Evolutionary conservation across 37 sponge, comb jelly and placozoan species (phyloP), one percentile per base, ranked within the genome.

Genomic region (Beroe forskalii): DNA sequence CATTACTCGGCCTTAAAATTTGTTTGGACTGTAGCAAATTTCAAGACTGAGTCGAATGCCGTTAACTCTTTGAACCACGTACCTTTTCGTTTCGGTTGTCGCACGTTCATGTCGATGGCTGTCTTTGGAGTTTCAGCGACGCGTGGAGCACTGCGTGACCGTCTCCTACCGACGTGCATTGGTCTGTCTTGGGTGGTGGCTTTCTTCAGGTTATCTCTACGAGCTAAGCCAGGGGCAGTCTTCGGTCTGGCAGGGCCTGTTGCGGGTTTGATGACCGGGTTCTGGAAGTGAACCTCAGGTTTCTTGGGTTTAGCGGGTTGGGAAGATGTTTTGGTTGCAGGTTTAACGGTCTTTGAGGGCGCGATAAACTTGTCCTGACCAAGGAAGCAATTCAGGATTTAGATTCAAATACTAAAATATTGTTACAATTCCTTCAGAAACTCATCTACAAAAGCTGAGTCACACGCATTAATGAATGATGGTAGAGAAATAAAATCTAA

Each of bases 151-250:
- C 86, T 80, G 1, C 22, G 24, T 23, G 86, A 80, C 20, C 86
- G 40, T 27, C 86, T 17, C 31, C 35, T 80, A 24, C 38, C 86
- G 3, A 48, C 30, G 55, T 80, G 24, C 8, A 35, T 0, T 24
- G 55, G 1, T 24, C 86, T 80, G 3, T 80, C 86, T 28, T 24
- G 55, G 3, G 31, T 3, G 17, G 42, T 44, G 27, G 17, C 42
- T 25, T 80, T 80, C 48, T 25, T 41, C 25, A 80, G 55, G 9
- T 14, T 48, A 1, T 80, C 86, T 24, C 86, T 35, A 0, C 86
- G 20, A 44, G 86, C 86, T 37, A 80, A 25, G 0, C 86, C 86
- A 4, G 55, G 86, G 48, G 86, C 86, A 38, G 86, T 80, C 22
- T 80, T 80, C 0, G 86, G 86, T 4, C 86, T 43, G 31, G 66